A percentile compares a stretch with the other conserved stretches of the same genome.
These are phyloP conservation scores for Ibidorhyncha struthersii DNA, from an alignment of 2,113 vertebrate species.

Conservation along the genomic window DNA sequence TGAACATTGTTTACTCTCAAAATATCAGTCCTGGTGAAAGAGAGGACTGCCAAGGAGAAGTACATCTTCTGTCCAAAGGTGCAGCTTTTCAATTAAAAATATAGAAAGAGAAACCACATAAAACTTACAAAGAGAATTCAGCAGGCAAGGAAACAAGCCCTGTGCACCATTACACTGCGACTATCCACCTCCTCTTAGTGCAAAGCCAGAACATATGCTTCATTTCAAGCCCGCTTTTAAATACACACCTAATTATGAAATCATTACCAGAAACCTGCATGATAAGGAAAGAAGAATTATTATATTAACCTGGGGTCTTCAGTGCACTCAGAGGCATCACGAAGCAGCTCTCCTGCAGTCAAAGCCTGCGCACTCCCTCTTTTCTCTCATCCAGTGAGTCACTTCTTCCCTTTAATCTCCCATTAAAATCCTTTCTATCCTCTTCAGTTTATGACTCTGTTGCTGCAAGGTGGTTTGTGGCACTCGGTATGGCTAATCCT, in stretches of 20 bases:
- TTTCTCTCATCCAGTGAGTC: slow-evolving; percentile 55
- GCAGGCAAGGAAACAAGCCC: background rate
- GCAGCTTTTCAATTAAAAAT: background rate
- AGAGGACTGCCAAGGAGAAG: background rate
- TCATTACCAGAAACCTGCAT: slow-evolving; percentile 3
- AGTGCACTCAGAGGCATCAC: background rate
- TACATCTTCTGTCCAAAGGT: background rate
- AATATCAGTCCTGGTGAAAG: background rate
- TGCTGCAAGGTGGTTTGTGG: slow-evolving; percentile 62
- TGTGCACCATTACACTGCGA: background rate
- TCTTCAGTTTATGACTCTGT: slow-evolving; percentile 72
- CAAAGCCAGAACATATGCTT: background rate
- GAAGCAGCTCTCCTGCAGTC: slow-evolving; percentile 46
- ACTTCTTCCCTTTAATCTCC: slow-evolving; percentile 62
- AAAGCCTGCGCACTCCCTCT: slow-evolving; percentile 26
- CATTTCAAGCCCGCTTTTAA: slow-evolving; percentile 24
- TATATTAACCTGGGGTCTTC: slow-evolving; percentile 53
- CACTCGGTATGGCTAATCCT: slow-evolving; percentile 62
- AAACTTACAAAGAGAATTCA: background rate
- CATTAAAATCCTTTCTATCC: slow-evolving; percentile 71
- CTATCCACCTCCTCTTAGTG: background rate
- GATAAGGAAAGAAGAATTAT: slow-evolving; percentile 45
- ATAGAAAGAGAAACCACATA: background rate
- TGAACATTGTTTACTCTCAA: background rate
- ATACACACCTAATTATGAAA: slow-evolving; percentile 27